Evolutionary conservation across 2,797 vertebrate genomes (phyloP), one percentile per base, ranked within the genome.

Genomic region (Mormyrops attenuatus): DNA sequence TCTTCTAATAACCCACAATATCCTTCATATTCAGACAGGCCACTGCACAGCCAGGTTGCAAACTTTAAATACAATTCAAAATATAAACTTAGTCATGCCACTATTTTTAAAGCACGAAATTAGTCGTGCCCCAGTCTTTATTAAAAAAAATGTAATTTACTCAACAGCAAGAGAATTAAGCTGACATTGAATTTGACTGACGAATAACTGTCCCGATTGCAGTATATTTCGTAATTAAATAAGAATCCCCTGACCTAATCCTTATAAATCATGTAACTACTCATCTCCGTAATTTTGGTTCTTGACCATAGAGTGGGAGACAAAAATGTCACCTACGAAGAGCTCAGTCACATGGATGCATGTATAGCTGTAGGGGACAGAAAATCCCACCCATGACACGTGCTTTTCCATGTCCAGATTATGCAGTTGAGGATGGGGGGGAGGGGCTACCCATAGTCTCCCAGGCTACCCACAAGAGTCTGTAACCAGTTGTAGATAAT

Each of bases 401-500:
- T 49, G 80, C 0, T 44, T 84, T 44, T 84, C 6, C 47, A n/a
- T 49, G 80, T 26, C 49, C 85, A 55, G 17, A 38, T 52, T 87
- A 26, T 87, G 30, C 50, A 53, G 30, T 38, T 87, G 53, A 44
- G 34, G 7, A 60, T 3, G 5, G 7, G 49, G 41, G 26, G 20
- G 82, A n/a, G n/a, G 44, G 9, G 9, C 26, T 30, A 30, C n/a
- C n/a, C n/a, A 20, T 7, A n/a, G 41, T 84, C 6, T 49, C 41
- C 20, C 44, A 2, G 47, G n/a, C 82, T 52, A 4, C 44, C n/a
- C 9, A 69, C 91, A 92, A 34, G 63, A 90, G 84, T 90, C 63
- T 88, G 57, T 60, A 91, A 93, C 95, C 95, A 95, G 96, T 94
- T 95, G 94, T 92, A 93, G 90, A 80, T 95, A 95, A 96, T 95